Percentiles rank a stretch among this genome's conserved stretches.
phyloP scores from a whole-genome alignment of 2,113 vertebrate genomes.

The Damaliscus lunatus region DNA sequence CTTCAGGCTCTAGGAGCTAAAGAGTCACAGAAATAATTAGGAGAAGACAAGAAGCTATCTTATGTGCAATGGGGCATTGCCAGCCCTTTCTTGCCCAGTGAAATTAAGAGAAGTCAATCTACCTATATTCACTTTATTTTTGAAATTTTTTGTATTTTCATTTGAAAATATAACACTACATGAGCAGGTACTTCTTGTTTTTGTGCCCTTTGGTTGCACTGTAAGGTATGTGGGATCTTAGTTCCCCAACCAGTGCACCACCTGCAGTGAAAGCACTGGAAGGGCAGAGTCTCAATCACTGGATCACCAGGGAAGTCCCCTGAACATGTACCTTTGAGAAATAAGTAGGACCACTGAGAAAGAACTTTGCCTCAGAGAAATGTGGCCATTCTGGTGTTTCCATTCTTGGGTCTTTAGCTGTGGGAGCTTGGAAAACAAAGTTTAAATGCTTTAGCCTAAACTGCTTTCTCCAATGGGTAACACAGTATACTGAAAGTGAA shows the following conservation, averaged over 20 bases:
- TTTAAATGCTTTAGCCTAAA: neutral
- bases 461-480: neutral
- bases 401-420: neutral
- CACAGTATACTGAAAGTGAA: neutral
- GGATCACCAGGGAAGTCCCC: neutral
- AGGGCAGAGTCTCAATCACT: neutral
- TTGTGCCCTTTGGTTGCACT: neutral
- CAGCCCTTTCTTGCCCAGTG: neutral
- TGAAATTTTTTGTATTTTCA: neutral
- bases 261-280: neutral
- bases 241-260: fast-evolving
- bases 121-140: neutral
- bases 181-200: neutral
- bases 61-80: neutral
- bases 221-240: neutral
- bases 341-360: neutral
- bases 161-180: neutral
- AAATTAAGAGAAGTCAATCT: neutral
- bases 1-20: neutral
- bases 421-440: neutral
- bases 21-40: neutral
- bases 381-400: neutral
- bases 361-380: neutral
- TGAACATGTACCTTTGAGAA: neutral
- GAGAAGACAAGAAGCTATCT: neutral